Evolutionary conservation across 2,888 invertebrate genomes (phyloP).

Genomic region (Agrochola macilenta): DNA sequence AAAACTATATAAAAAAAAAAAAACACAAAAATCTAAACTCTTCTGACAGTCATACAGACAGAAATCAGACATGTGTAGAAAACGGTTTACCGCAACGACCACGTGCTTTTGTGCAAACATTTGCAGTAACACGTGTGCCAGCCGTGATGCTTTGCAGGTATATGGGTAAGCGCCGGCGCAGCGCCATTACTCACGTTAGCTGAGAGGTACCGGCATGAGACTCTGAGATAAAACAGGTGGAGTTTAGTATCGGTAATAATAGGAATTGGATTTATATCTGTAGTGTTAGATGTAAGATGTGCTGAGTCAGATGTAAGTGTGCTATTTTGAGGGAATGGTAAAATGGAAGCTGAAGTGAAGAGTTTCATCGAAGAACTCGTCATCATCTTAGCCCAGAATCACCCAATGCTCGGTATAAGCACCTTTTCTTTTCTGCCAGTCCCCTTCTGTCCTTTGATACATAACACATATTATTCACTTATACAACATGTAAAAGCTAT

Average conservation of each 20-base stretch:
- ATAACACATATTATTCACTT: no score
- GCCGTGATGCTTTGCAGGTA: slow-evolving; percentile 48
- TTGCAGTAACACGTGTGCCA: slow-evolving; percentile 21
- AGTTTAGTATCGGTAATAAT: slow-evolving; percentile 30
- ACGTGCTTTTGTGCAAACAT: slow-evolving; percentile 42
- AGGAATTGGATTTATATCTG: slow-evolving; percentile 22
- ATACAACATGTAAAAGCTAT: no score
- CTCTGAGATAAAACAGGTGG: slow-evolving; percentile 32
- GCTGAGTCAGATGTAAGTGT: background rate
- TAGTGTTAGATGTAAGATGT: background rate
- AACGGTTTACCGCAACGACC: slow-evolving; percentile 32
- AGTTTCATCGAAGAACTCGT: background rate
- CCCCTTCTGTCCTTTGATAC: no score
- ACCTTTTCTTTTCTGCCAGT: background rate
- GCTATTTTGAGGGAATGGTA: slow-evolving; percentile 1
- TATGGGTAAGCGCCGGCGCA: slow-evolving; percentile 47
- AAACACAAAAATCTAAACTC: background rate
- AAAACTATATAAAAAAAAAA: background rate
- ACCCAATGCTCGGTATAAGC: background rate
- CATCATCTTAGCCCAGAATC: background rate
- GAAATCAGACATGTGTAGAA: background rate
- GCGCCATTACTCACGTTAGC: slow-evolving; percentile 38
- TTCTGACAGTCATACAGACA: background rate
- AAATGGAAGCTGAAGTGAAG: background rate
- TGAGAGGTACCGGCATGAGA: background rate